Evolutionary conservation across 2,888 invertebrate genomes (phyloP).

Genomic region (Maniola hyperantus): DNA sequence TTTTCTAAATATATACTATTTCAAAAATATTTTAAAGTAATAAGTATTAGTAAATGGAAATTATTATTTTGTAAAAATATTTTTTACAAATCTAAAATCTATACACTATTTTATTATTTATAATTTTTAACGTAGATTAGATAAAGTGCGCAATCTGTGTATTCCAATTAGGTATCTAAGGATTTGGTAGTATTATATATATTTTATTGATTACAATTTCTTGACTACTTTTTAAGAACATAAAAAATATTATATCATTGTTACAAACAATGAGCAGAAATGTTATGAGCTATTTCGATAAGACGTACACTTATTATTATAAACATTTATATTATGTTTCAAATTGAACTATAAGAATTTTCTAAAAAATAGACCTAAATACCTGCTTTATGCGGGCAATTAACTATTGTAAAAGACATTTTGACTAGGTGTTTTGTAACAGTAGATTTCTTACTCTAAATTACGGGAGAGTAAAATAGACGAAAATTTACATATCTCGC

Average conservation of each 20-base stretch:
- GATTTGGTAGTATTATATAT: too few species aligned
- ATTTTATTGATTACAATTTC: too few species aligned
- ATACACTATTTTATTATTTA: neutral
- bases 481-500: neutral
- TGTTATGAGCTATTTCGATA: too few species aligned
- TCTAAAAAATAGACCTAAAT: neutral
- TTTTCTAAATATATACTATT: neutral
- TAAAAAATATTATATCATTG: too few species aligned
- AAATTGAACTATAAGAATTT: neutral
- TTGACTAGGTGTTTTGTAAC: conserved; percentile 9
- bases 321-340: neutral
- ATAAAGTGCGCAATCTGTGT: neutral
- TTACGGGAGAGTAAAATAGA: neutral
- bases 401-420: neutral
- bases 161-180: too few species aligned
- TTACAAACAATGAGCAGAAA: too few species aligned
- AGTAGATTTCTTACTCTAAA: conserved; percentile 10
- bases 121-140: neutral
- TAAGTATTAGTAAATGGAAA: too few species aligned
- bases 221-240: too few species aligned
- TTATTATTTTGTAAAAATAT: conserved; percentile 1
- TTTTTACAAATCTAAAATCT: neutral
- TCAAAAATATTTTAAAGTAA: too few species aligned
- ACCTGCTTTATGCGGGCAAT: neutral
- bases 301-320: too few species aligned